phyloP scores from a whole-genome alignment of 2,888 invertebrate species.

The Andrena praecox region DNA sequence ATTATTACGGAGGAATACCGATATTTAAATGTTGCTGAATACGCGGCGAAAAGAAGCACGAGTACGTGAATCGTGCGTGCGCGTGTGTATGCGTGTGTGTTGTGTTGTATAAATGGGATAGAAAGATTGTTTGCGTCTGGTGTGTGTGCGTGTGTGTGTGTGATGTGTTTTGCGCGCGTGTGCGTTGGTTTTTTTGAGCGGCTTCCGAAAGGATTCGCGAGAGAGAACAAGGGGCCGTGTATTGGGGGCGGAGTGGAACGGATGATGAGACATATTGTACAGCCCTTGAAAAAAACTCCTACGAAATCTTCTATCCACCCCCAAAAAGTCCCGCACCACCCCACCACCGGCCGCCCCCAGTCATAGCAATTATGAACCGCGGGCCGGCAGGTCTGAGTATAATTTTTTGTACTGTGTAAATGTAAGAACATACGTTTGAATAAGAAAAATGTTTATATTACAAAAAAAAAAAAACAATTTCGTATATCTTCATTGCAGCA shows the following conservation, averaged over 20 bases:
- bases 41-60: constrained; percentile 66
- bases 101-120: constrained; percentile 52
- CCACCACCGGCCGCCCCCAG: constrained; percentile 80
- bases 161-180: constrained; percentile 30
- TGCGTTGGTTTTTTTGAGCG: constrained; percentile 62
- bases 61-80: constrained; percentile 51
- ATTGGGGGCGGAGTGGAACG: constrained; percentile 79
- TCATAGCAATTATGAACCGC: constrained; percentile 83
- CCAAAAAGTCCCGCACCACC: constrained; percentile 66
- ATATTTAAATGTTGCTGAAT: constrained; percentile 84
- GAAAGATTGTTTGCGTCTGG: constrained; percentile 13
- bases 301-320: constrained; percentile 67
- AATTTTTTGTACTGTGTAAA: constrained; percentile 95
- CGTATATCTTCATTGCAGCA: neutral
- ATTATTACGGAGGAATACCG: constrained; percentile 78
- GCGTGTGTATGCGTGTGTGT: constrained; percentile 16
- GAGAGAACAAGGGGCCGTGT: constrained; percentile 75
- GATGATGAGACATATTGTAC: constrained; percentile 79
- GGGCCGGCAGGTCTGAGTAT: constrained; percentile 85
- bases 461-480: constrained; percentile 66
- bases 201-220: constrained; percentile 59
- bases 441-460: constrained; percentile 87
- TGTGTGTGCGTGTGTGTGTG: constrained; percentile 21
- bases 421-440: constrained; percentile 92
- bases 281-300: constrained; percentile 74